A percentile compares a stretch with the other conserved stretches of the same genome.
Evolutionary conservation across 2,113 vertebrate genomes (phyloP).

Genomic region (Prionailurus viverrinus): DNA sequence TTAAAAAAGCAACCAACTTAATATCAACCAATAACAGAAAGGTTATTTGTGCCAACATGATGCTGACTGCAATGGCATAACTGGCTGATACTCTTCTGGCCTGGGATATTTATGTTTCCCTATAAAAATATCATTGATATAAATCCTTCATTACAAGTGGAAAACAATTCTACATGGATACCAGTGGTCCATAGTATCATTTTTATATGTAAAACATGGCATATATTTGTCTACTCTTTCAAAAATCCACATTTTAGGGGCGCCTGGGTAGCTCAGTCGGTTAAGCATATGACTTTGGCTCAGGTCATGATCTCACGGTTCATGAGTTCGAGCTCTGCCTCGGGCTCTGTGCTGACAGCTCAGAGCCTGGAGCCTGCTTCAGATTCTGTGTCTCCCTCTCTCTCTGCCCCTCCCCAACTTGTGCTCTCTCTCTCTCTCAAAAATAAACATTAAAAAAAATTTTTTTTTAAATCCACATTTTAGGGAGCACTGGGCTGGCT

Average conservation of each 20-base stretch:
- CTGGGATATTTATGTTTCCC: background rate
- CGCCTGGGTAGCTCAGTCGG: background rate
- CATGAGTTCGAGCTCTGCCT: too few relatives aligned
- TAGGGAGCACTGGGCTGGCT: background rate
- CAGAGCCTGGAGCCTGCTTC: too few relatives aligned
- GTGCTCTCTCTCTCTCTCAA: too few relatives aligned
- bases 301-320: too few relatives aligned
- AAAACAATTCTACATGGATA: background rate
- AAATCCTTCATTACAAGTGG: background rate
- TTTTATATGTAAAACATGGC: background rate
- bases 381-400: too few relatives aligned
- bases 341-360: too few relatives aligned
- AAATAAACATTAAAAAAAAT: too few relatives aligned
- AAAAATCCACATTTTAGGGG: background rate
- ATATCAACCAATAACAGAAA: background rate
- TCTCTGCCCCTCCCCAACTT: too few relatives aligned
- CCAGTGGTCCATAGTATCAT: background rate
- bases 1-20: background rate
- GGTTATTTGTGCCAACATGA: background rate
- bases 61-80: background rate
- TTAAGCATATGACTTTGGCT: too few relatives aligned
- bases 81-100: background rate
- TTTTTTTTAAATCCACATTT: background rate
- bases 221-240: constrained; percentile 5
- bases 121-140: background rate